Percentiles rank a stretch among this genome's conserved stretches.
Conservation (phyloP, 1,140 invertebrate species). For the Wiebesia pumilae region DNA sequence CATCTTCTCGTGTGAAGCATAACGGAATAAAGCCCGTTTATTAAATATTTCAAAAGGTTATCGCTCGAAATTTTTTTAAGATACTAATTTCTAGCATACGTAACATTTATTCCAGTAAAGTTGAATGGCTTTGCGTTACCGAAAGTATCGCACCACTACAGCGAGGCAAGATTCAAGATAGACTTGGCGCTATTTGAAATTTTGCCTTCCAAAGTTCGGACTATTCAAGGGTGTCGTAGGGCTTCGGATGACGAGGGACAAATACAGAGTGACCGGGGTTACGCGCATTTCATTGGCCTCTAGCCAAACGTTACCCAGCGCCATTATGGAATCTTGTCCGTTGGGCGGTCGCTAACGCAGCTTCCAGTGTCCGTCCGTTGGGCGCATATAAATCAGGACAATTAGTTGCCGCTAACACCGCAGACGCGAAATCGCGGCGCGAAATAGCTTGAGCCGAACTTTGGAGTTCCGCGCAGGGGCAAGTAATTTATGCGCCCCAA, state of each 20-base stretch:
- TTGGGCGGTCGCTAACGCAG: constrained; percentile 35
- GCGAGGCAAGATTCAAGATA: neutral
- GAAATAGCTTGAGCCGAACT: neutral
- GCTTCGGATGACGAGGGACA: neutral
- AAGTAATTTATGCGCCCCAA: constrained; percentile 15
- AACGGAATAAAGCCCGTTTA: neutral
- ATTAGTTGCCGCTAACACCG: constrained; percentile 59
- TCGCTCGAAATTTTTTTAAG: too few species aligned
- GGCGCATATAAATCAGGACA: constrained; percentile 63
- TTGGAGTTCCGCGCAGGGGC: neutral
- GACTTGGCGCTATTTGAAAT: neutral
- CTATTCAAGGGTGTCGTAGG: neutral
- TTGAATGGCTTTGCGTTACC: too few species aligned
- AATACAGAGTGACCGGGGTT: constrained; percentile 3
- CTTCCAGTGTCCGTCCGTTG: constrained; percentile 42
- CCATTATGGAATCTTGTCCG: constrained; percentile 57
- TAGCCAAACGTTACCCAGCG: constrained; percentile 56
- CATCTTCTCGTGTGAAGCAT: too few species aligned
- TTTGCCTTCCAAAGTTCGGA: neutral
- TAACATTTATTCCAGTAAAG: too few species aligned
- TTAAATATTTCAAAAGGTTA: too few species aligned
- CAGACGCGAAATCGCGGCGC: neutral
- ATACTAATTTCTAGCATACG: too few species aligned
- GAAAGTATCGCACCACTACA: too few species aligned
- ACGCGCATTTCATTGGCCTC: constrained; percentile 55